phyloP scores from a whole-genome alignment of 2,888 invertebrate species.

The Drosophila lacicola region DNA sequence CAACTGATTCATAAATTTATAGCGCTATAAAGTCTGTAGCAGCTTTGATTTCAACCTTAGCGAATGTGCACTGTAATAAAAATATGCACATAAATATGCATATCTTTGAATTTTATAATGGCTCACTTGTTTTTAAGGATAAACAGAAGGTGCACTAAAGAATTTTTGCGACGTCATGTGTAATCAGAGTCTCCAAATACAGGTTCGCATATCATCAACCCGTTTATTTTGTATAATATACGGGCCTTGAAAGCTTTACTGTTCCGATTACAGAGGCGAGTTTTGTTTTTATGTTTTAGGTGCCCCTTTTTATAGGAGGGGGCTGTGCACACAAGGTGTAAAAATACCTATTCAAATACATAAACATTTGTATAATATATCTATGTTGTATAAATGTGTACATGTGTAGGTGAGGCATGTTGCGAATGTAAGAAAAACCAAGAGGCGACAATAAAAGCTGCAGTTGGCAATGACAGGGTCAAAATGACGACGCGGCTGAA shows the following conservation, averaged over 20 bases:
- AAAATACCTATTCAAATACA: constrained; percentile 28
- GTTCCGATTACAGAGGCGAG: constrained; percentile 22
- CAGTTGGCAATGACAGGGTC: constrained; percentile 71
- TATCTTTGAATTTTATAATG: not conserved
- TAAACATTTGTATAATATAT: constrained; percentile 13
- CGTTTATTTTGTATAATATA: constrained; percentile 28
- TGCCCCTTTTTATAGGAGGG: not conserved
- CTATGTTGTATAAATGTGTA: not conserved
- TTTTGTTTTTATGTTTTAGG: constrained; percentile 1
- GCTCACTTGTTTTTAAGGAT: not conserved
- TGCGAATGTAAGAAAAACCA: constrained; percentile 26
- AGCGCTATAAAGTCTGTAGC: not conserved
- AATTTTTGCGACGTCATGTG: constrained; percentile 13
- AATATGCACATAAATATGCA: not conserved
- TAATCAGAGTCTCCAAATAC: constrained; percentile 18
- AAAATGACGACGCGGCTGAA: constrained; percentile 92
- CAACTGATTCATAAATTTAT: not conserved
- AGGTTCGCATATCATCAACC: constrained; percentile 26
- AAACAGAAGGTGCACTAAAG: not conserved
- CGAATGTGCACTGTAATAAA: constrained; percentile 11
- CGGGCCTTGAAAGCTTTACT: constrained; percentile 46
- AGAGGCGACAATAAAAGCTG: constrained; percentile 53
- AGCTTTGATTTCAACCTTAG: constrained; percentile 3
- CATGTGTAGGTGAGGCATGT: constrained; percentile 20
- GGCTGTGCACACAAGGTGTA: constrained; percentile 27